Conservation (phyloP, 1,140 invertebrate species). For the Pseudobourletiella spinata region DNA sequence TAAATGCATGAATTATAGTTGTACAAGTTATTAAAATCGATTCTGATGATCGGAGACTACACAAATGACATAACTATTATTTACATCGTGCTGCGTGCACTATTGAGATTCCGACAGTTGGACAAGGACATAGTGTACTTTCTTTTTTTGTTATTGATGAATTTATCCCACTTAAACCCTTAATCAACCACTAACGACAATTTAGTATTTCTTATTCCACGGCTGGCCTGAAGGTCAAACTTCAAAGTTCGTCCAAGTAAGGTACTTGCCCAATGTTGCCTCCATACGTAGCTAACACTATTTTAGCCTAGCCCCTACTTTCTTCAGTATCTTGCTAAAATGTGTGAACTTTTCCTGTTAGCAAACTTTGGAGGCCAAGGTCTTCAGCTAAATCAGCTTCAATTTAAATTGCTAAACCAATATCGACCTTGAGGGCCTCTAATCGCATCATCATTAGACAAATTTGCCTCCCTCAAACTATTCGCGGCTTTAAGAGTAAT, state of each 20-base stretch:
- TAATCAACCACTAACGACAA: too few species aligned
- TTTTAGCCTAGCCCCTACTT: conserved; percentile 56
- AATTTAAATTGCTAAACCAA: conserved; percentile 54
- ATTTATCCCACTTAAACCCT: too few species aligned
- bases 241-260: conserved; percentile 62
- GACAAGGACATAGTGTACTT: too few species aligned
- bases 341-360: conserved; percentile 49
- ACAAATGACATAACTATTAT: too few species aligned
- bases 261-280: conserved; percentile 65
- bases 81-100: too few species aligned
- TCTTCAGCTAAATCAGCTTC: conserved; percentile 50
- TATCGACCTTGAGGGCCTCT: conserved; percentile 60
- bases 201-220: too few species aligned
- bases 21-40: too few species aligned
- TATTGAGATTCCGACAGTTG: too few species aligned
- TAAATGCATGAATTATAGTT: too few species aligned
- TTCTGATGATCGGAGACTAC: too few species aligned
- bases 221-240: too few species aligned
- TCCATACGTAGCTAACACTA: conserved; percentile 68
- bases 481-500: conserved; percentile 25
- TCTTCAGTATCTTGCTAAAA: conserved; percentile 58
- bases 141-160: too few species aligned
- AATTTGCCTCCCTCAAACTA: conserved; percentile 13
- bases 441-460: conserved; percentile 54
- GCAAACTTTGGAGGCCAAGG: conserved; percentile 56